phyloP scores from a whole-genome alignment of 2,888 invertebrate genomes.

The Diarsia mendica region DNA sequence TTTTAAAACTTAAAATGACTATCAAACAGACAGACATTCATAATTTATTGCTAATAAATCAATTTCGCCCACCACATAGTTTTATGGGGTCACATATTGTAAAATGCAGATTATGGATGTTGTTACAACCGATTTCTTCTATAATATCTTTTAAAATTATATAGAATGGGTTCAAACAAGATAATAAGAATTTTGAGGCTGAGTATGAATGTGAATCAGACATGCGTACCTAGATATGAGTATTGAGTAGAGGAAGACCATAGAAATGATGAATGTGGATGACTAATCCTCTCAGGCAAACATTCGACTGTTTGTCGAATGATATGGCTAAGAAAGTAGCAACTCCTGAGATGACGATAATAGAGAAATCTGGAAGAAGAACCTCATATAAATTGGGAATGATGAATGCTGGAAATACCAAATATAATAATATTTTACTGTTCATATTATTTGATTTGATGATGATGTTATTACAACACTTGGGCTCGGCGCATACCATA shows the following conservation, averaged over 20 bases:
- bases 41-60: conserved; percentile 52
- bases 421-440: background rate
- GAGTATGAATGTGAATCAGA: no score
- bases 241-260: no score
- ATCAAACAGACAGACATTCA: conserved; percentile 22
- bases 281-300: no score
- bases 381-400: no score
- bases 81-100: conserved; percentile 46
- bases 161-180: background rate
- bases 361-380: no score
- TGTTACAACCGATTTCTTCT: conserved; percentile 4
- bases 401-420: background rate
- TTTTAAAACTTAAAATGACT: conserved; percentile 48
- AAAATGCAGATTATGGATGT: conserved; percentile 33
- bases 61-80: conserved; percentile 58
- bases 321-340: no score
- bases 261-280: no score
- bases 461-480: no score
- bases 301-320: no score
- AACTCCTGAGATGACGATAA: no score
- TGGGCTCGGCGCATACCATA: background rate
- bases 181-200: background rate
- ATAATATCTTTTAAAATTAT: background rate
- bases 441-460: no score
- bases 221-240: no score